A percentile compares a stretch with the other conserved stretches of the same genome.
Evolutionary conservation across 2,888 invertebrate species (phyloP).

Genomic region (Epinotia demarniana): DNA sequence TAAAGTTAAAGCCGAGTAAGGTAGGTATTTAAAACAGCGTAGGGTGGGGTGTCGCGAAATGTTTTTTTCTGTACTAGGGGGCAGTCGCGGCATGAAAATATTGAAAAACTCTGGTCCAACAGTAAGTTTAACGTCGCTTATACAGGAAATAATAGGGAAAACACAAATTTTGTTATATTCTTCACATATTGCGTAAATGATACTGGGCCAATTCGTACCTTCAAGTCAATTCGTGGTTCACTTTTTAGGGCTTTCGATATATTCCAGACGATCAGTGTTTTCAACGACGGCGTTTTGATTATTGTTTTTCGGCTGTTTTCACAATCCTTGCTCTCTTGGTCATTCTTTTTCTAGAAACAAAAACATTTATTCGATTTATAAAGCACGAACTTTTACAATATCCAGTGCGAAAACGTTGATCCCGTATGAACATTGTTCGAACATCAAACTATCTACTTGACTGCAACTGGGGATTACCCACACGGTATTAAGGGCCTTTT

Average conservation of each 20-base stretch:
- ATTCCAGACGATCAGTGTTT: conserved; percentile 72
- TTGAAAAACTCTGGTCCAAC: too few relatives aligned
- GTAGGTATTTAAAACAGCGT: too few relatives aligned
- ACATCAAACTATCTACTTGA: too few relatives aligned
- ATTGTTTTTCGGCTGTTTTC: not conserved
- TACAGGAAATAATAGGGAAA: not conserved
- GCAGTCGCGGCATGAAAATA: too few relatives aligned
- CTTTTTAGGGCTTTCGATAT: conserved; percentile 69
- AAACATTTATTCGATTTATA: not conserved
- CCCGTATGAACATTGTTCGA: not conserved
- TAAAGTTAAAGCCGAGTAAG: too few relatives aligned
- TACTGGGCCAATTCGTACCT: conserved; percentile 56
- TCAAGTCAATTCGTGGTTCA: conserved; percentile 65
- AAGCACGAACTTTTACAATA: not conserved
- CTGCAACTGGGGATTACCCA: too few relatives aligned
- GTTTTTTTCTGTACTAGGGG: too few relatives aligned
- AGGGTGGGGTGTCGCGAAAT: too few relatives aligned
- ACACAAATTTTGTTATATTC: too few relatives aligned
- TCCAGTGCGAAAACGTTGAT: not conserved
- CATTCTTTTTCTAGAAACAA: conserved; percentile 10
- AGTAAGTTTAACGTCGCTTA: too few relatives aligned
- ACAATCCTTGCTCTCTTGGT: not conserved
- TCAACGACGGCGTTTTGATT: conserved; percentile 60
- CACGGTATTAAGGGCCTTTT: too few relatives aligned
- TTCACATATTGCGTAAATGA: conserved; percentile 6